Conservation (phyloP, 1,140 invertebrate species). For the Orius laevigatus region DNA sequence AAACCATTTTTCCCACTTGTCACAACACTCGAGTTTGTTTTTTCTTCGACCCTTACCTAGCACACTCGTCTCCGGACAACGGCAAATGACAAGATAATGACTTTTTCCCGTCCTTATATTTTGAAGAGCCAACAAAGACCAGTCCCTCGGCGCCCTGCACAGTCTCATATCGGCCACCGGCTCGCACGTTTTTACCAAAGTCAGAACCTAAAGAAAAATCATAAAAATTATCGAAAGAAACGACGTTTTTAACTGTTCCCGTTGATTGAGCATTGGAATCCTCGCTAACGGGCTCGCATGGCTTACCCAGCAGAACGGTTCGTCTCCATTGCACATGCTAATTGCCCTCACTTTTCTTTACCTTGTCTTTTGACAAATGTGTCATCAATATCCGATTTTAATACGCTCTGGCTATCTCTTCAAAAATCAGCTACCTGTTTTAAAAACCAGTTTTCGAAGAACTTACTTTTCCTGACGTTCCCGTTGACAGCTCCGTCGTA, state of each 20-base stretch:
- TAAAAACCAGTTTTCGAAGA: slow-evolving; percentile 8
- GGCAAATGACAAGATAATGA: slow-evolving; percentile 83
- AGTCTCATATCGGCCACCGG: slow-evolving; percentile 73
- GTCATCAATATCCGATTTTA: too few relatives aligned
- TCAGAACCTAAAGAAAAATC: slow-evolving; percentile 46
- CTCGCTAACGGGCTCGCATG: too few relatives aligned
- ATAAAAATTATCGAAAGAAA: neutral
- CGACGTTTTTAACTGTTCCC: too few relatives aligned
- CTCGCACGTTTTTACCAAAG: slow-evolving; percentile 84
- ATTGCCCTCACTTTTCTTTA: too few relatives aligned
- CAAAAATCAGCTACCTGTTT: too few relatives aligned
- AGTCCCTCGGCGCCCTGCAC: slow-evolving; percentile 72
- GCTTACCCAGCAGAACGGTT: too few relatives aligned
- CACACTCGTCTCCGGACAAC: slow-evolving; percentile 54
- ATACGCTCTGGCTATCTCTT: too few relatives aligned
- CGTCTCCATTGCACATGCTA: too few relatives aligned
- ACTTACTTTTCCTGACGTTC: slow-evolving; percentile 57
- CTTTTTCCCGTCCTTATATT: slow-evolving; percentile 84
- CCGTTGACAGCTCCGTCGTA: slow-evolving; percentile 72
- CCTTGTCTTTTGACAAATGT: too few relatives aligned
- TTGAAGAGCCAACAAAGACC: slow-evolving; percentile 79
- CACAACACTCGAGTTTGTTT: too few relatives aligned
- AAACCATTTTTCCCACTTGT: too few relatives aligned
- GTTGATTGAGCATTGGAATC: too few relatives aligned
- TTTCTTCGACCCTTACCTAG: slow-evolving; percentile 19